phyloP scores from a whole-genome alignment of 1,140 invertebrate species.

The Armadillidium nasatum region DNA sequence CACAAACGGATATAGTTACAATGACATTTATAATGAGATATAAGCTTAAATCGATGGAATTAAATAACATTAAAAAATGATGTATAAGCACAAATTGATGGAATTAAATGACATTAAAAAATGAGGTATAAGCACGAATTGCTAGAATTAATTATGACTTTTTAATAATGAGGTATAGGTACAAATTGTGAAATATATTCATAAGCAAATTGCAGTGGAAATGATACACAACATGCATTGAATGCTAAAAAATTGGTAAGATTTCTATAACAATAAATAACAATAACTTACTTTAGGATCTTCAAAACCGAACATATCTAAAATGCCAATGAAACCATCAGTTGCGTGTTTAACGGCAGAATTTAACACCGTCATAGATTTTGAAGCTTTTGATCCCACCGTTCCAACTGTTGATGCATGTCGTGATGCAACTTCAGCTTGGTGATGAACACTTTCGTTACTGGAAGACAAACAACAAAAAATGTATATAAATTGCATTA shows the following conservation, averaged over 20 bases:
- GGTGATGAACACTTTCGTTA: constrained; percentile 44
- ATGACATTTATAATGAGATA: too few species aligned
- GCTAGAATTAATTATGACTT: too few species aligned
- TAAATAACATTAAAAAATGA: too few species aligned
- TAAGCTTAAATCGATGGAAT: too few species aligned
- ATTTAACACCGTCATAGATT: constrained; percentile 79
- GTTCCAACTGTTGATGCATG: constrained; percentile 80
- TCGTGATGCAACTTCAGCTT: constrained; percentile 63
- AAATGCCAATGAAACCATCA: constrained; percentile 87
- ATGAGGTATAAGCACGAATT: too few species aligned
- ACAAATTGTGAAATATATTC: too few species aligned
- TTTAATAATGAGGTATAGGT: too few species aligned
- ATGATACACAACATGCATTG: neutral
- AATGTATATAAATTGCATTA: too few species aligned
- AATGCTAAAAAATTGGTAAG: too few species aligned
- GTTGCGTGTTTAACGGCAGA: constrained; percentile 88
- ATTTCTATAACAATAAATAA: neutral
- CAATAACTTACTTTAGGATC: constrained; percentile 62
- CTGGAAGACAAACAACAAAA: constrained; percentile 9
- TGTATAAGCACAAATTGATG: too few species aligned
- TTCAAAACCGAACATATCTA: constrained; percentile 95
- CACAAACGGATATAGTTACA: too few species aligned
- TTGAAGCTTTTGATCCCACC: constrained; percentile 73
- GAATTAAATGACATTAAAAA: too few species aligned
- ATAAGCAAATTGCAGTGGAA: constrained; percentile 28